Evolutionary conservation across 2,888 invertebrate species (phyloP).

Genomic region (Ochropleura plecta): DNA sequence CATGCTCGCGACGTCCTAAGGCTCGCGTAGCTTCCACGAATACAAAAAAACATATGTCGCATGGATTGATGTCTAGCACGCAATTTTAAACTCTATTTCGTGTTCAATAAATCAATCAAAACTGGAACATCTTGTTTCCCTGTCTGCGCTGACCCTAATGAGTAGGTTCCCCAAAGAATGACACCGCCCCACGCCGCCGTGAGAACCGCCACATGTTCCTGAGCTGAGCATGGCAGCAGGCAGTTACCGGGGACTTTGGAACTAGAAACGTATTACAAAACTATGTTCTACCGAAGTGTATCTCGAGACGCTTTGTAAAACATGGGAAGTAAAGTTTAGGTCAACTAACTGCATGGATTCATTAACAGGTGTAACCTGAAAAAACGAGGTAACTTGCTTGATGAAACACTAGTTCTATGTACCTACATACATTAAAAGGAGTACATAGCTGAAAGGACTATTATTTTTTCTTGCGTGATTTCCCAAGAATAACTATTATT

Average conservation of each 20-base stretch:
- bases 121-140: slow-evolving; percentile 4
- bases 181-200: slow-evolving; percentile 35
- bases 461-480: neutral
- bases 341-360: neutral
- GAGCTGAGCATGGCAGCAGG: slow-evolving; percentile 22
- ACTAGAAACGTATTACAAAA: slow-evolving; percentile 9
- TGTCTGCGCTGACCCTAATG: slow-evolving; percentile 13
- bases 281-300: neutral
- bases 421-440: neutral
- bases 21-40: neutral
- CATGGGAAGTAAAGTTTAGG: neutral
- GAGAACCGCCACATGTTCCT: slow-evolving; percentile 46
- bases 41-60: neutral
- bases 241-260: slow-evolving; percentile 10
- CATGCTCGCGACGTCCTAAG: neutral
- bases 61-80: neutral
- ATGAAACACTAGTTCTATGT: neutral
- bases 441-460: neutral
- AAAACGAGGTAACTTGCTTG: neutral
- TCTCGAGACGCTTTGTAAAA: neutral
- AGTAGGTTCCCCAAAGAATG: slow-evolving; percentile 16
- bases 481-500: neutral
- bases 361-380: neutral
- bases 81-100: neutral
- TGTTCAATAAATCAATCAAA: slow-evolving; percentile 6